A percentile compares a stretch with the other conserved stretches of the same genome.
These are phyloP conservation scores for Hydra vulgaris DNA, from an alignment of 30 jellyfish, hydroid and myxozoan genomes.

Conservation along the genomic window DNA sequence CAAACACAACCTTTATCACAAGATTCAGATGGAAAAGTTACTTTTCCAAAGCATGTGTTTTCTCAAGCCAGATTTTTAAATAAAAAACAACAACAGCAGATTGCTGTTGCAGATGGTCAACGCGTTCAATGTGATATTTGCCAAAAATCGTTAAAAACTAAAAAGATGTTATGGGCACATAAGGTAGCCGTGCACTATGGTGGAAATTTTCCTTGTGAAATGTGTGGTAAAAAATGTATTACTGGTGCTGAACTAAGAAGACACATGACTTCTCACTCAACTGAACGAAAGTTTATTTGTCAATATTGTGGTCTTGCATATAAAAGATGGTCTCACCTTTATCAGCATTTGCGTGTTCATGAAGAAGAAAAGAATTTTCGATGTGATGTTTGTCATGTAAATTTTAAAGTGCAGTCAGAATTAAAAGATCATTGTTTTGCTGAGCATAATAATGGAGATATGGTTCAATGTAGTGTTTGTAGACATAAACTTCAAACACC, in stretches of 20 bases:
- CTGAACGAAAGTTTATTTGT: conserved; percentile 35
- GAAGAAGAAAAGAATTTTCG: conserved; percentile 41
- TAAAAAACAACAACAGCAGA: conserved; percentile 35
- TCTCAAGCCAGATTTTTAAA: conserved; percentile 37
- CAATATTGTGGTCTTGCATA: conserved; percentile 38
- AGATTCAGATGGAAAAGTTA: conserved; percentile 35
- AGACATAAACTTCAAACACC: conserved; percentile 41
- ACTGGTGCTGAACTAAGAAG: conserved; percentile 42
- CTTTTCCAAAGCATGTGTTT: conserved; percentile 40
- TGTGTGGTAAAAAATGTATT: conserved; percentile 38
- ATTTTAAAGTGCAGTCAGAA: conserved; percentile 34
- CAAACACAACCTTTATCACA: conserved; percentile 19
- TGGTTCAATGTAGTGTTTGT: conserved; percentile 41
- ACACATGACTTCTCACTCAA: conserved; percentile 39
- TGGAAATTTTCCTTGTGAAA: conserved; percentile 38
- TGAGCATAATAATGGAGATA: conserved; percentile 32
- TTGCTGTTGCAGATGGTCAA: conserved; percentile 23
- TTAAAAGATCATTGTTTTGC: conserved; percentile 44
- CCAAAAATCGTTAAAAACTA: conserved; percentile 29
- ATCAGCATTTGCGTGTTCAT: conserved; percentile 36
- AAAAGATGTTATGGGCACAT: conserved; percentile 46
- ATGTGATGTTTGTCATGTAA: conserved; percentile 38
- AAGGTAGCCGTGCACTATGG: conserved; percentile 41
- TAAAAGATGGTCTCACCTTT: conserved; percentile 37
- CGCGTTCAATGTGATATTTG: conserved; percentile 33